Evolutionary conservation across 2,888 invertebrate genomes (phyloP), one percentile per base, ranked within the genome.

Genomic region (Noctua janthe): DNA sequence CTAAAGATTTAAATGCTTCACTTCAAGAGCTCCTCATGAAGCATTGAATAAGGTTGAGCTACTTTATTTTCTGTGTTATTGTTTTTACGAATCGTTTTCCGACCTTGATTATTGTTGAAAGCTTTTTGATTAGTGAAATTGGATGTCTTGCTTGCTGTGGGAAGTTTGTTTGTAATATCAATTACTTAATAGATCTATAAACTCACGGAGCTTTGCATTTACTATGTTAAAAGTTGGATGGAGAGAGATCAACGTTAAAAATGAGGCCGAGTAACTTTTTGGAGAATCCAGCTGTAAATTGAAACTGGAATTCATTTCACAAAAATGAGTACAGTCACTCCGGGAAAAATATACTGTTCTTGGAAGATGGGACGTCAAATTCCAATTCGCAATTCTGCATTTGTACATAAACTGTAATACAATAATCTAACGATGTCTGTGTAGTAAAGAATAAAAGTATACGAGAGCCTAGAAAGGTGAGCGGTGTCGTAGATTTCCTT

Each of bases 1-100:
- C 23, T 78, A 74, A 51, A 71, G 66, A 66, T 82, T 82, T 49
- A 73, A 67, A 73, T 70, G 23, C 47, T 74, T 62, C 11, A 49
- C 15, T 49, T 49, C 20, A 49, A 82, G 54, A 74, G 62, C n/a
- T 75, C 29, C 11, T 51, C 70, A 66, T 67, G 2, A 29, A 78
- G 51, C 74, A 59, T 66, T 66, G n/a, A 78, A 78, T 39, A 15
- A 64, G 59, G 67, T 29, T 69, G 20, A 43, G 35, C n/a, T n/a
- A 62, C 6, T 69, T 62, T 2, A 47, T 75, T 54, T 15, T 64
- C 64, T 59, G 20, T 76, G 35, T 43, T 59, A 71, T 66, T 64
- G 15, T 56, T 49, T 43, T 71, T 64, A 51, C 67, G 49, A 70
- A 74, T 70, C 49, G 15, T 49, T 15, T 49, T 49, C 4, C 39